Conservation (phyloP, 2,113 vertebrate genomes). For the Syrmaticus mikado region DNA sequence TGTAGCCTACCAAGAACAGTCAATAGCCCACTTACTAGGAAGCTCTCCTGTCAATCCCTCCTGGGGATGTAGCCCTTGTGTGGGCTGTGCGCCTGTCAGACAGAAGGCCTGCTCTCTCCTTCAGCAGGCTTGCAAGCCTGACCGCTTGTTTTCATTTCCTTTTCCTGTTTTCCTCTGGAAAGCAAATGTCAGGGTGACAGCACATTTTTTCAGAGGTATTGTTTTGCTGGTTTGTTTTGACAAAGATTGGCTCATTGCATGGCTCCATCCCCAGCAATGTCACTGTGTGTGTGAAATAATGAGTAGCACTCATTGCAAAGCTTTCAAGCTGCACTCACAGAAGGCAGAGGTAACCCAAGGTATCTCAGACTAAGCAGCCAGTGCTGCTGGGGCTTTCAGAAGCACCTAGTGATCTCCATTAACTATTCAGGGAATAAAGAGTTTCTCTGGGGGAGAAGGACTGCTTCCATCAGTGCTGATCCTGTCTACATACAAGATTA, state of each 20-base stretch:
- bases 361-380: neutral
- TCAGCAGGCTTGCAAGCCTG: neutral
- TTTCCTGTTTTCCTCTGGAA: rapidly evolving
- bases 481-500: neutral
- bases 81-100: neutral
- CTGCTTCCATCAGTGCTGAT: neutral
- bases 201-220: neutral
- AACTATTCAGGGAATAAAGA: neutral
- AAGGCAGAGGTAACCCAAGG: neutral
- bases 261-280: neutral
- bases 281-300: conserved; percentile 3
- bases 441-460: neutral
- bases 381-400: neutral
- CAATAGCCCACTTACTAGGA: rapidly evolving
- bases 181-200: conserved; percentile 19
- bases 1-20: neutral
- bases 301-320: neutral
- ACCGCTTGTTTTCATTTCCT: neutral
- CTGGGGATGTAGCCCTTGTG: rapidly evolving
- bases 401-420: neutral
- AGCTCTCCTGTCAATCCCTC: neutral
- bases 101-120: rapidly evolving
- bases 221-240: conserved; percentile 31
- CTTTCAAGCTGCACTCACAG: neutral
- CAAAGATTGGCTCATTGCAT: neutral